Evolutionary conservation across 2,888 invertebrate genomes (phyloP), one percentile per base, ranked within the genome.

Genomic region (Metopia argyrocephala): DNA sequence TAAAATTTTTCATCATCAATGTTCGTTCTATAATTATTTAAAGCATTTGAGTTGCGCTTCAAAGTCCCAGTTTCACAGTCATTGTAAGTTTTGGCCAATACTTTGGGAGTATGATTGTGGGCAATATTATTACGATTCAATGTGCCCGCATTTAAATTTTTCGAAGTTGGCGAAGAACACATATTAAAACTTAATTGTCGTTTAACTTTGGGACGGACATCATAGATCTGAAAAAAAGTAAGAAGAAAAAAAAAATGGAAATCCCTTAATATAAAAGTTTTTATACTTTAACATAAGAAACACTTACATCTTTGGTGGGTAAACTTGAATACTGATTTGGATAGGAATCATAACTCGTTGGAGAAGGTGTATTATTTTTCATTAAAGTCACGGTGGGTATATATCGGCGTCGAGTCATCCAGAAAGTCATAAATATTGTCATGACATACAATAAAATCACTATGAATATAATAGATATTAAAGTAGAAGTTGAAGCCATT

Each of bases 271-370:
- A n/a, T 9, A 73, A 31, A 27, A 2, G 20, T 18, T 27, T 15
- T 38, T 45, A n/a, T 27, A n/a, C 1, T 27, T 7, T 57, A 25
- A 48, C 3, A 18, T 21, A 46, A 27, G 5, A 0, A 15, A 45
- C 31, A 83, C 93, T 92, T 87, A 95, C 94, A 89, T 96, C 96
- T 88, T 95, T 95, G 79, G 96, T 91, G 0, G 96, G 96, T 54
- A 96, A 94, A 25, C 95, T 94, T 80, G 96, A 95, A 89, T 96
- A 96, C 83, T 95, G 94, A 89, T 96, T 96, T 86, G 95, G 95
- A 87, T 95, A 95, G 0, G 94, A 92, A 28, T 95, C 95, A 87
- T 96, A 96, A 87, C 95, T 96, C 0, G 96, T 95, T 66, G 95
- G 95, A 52, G 95, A 94, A 2, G 88, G 85, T 15, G 89, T 86